These are phyloP conservation scores for Sapayoa aenigma DNA, from an alignment of 2,113 vertebrate genomes.

Conservation along the genomic window DNA sequence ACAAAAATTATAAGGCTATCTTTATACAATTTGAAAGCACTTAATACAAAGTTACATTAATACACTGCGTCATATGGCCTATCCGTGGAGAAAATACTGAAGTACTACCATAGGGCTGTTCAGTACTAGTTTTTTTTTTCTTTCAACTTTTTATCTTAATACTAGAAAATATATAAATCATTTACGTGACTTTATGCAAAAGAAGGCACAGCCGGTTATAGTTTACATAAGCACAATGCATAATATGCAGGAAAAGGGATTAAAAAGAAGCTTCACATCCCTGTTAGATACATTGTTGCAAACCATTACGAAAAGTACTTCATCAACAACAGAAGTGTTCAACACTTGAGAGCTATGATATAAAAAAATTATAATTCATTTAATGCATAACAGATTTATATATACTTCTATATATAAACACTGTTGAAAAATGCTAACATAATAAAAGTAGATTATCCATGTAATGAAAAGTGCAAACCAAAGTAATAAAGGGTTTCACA, in stretches of 20 bases:
- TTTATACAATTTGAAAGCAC: slow-evolving; percentile 80
- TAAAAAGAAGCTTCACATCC: slow-evolving; percentile 78
- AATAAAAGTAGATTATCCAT: slow-evolving; percentile 74
- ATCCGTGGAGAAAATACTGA: slow-evolving; percentile 75
- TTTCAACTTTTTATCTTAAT: slow-evolving; percentile 79
- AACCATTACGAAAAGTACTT: slow-evolving; percentile 74
- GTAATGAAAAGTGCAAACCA: slow-evolving; percentile 83
- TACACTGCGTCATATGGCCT: slow-evolving; percentile 70
- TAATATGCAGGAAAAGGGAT: slow-evolving; percentile 76
- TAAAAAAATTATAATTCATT: slow-evolving; percentile 77
- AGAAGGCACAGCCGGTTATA: slow-evolving; percentile 95
- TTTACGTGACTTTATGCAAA: slow-evolving; percentile 85
- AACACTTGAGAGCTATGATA: slow-evolving; percentile 77
- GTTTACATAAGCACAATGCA: slow-evolving; percentile 85
- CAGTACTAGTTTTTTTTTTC: slow-evolving; percentile 76
- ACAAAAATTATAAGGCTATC: slow-evolving; percentile 79
- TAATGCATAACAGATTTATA: slow-evolving; percentile 81
- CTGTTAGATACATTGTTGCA: slow-evolving; percentile 73
- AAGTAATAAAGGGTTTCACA: slow-evolving; percentile 72
- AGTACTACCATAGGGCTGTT: slow-evolving; percentile 78
- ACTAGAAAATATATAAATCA: slow-evolving; percentile 87
- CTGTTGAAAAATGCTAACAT: slow-evolving; percentile 76
- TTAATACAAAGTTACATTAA: slow-evolving; percentile 82
- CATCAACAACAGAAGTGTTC: slow-evolving; percentile 79
- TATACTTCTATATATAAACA: slow-evolving; percentile 77